Base-by-base conservation (phyloP, 2,797 vertebrate genomes). In the Menidia menidia region DNA sequence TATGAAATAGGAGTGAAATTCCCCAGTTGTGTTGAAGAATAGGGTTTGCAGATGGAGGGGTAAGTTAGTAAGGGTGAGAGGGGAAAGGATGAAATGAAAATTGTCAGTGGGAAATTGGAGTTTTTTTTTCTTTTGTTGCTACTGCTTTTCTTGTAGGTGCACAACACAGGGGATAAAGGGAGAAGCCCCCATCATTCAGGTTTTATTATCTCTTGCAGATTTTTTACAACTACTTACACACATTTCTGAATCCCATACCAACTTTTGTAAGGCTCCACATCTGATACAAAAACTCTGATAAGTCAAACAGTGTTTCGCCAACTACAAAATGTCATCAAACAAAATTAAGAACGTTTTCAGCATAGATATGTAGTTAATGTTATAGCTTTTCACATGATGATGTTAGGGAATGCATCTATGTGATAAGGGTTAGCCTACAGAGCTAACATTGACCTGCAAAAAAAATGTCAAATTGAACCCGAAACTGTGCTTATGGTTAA, bases 1-100 rank as follows among this genome's bases (percentile, higher is more conserved):
- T 93, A 87, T 92, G 85, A 88, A 89, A 85, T 83, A 81, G 80
- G 75, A 82, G 88, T 89, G 87, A 89, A 92, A 92, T 92, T 90
- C 88, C 85, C 82, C 52, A 81, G 83, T 82, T 88, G 73, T 81
- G 68, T 82, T 74, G 75, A 78, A 87, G 77, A 87, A 78, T 73
- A 60, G 69, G 80, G 60, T 78, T 82, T 85, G 58, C 71, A 69
- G 82, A 82, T 85, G 68, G 70, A 87, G 70, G 81, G 65, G 44
- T 59, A 81, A 73, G 80, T 79, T 75, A 74, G 70, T 60, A 54
- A 80, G 72, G 73, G 69, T 3, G 25, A 88, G 77, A 78, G 71
- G 69, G 66, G 68, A 78, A 75, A 73, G 55, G 82, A 77, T 80
- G 41, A 72, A 86, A 90, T 84, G 66, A 80, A 60, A 85, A 73